Base-by-base conservation (phyloP, 37 sponge, comb jelly and placozoan species). In the Hormiphora californensis region DNA sequence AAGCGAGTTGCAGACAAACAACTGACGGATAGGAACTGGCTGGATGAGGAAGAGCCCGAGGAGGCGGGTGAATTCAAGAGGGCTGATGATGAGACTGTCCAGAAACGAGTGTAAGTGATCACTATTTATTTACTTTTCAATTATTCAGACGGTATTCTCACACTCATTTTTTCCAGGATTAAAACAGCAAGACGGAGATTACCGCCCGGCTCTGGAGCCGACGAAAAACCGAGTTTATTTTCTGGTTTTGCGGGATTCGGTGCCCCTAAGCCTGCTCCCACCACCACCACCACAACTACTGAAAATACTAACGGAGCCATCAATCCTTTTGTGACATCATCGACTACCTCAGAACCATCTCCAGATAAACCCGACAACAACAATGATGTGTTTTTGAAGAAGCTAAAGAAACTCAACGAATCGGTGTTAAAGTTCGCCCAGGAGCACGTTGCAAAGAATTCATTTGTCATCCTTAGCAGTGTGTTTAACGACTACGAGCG, bases 1-100 rank as follows among this genome's bases (percentile, higher is more conserved):
- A 73, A 73, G 25, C 43, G 81, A 22, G 35, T 73, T 73, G 81
- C 81, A 32, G 81, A 73, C 5, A 73, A 40, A 73, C 46, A 73
- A 46, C 46, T 73, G 1, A 73, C 81, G 23, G 81, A 73, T 17
- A 73, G 81, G 43, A 73, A 73, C 23, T 73, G 81, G 81, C 81
- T 43, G 23, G 81, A 73, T 40, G 81, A 73, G 44, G 81, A 73
- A 25, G 81, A 73, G 23, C 44, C 41, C 0, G 81, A 73, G 35
- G 81, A 73, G 46, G 81, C 81, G 17, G 81, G 81, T 4, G 81
- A 36, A 22, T 73, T 73, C 43, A 7, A 33, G 12, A 73, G 25
- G 35, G 81, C 81, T n/a, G 9, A 43, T 21, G 46, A 73, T 3
- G 44, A 73, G 17, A 17, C 43, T 25, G 43, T 73, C 27, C 19